Evolutionary conservation across 2,797 vertebrate species (phyloP), one percentile per base, ranked within the genome.

Genomic region (Synanceia verrucosa): DNA sequence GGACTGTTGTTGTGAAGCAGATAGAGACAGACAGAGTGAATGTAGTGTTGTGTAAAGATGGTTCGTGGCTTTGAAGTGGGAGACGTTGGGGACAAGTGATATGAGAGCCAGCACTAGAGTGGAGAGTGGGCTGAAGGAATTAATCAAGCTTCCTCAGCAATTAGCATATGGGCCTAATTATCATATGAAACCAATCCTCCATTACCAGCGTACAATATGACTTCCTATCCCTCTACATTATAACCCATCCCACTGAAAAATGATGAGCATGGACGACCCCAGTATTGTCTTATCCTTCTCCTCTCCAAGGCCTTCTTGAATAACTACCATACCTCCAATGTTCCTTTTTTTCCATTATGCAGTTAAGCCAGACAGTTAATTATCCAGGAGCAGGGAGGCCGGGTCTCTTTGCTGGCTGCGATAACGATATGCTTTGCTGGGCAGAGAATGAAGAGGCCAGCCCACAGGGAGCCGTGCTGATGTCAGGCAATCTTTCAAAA

Each of bases 331-430:
- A 91, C 84, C 86, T 87, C 82, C 86, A 64, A 89, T 86, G 85
- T 86, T 91, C 84, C 86, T 84, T 87, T 89, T 44, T 85, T 90
- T 86, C 90, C 89, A 93, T 94, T 91, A 91, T 90, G 87, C 88
- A 88, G 91, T 92, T 93, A 92, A 93, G 93, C 89, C 89, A 91
- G 92, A 93, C 91, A 94, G 94, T 94, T 94, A 95, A 95, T 95
- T 94, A 94, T 94, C 89, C 88, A 77, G 88, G 90, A 90, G 89
- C 90, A 87, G 66, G 85, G 86, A 93, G 91, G 92, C 88, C 81
- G 74, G 84, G 85, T 92, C 91, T 93, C 89, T 89, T 92, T 86
- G 84, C 87, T 89, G 92, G 90, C 92, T 86, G 80, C 84, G 91
- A 94, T 94, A 94, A 93, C 90, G 89, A 93, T 92, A 94, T 90